Evolutionary conservation across 2,888 invertebrate genomes (phyloP), one percentile per base, ranked within the genome.

Genomic region (Chaetogeoica ovagalla): DNA sequence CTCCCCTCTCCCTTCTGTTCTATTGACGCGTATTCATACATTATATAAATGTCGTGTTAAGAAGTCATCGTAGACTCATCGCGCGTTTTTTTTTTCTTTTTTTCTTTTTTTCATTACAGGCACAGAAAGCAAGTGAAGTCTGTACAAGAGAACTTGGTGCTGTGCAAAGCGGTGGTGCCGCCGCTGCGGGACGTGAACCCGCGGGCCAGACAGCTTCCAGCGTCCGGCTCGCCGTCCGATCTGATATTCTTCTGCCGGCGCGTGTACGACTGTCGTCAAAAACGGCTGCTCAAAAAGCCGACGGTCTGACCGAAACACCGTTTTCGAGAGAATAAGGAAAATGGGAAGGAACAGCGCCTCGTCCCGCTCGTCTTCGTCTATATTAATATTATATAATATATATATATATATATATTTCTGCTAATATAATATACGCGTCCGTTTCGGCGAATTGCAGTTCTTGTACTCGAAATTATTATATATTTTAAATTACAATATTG

Each of bases 171-270:
- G 43, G 91, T 94, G 85, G 94, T 95, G 84, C 94, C 95, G 68
- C 87, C 88, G 48, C 91, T 94, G 85, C 94, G 95, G 84, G 95
- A 95, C 65, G 87, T 88, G 82, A 79, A 79, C 63, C 86, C 89
- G 84, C 90, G 90, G 66, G 89, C 91, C 57, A 63, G 79, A n/a
- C 79, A 79, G 57, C 43, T 79, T 63, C 79, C 90, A 93, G 84
- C 89, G 91, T 87, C 86, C 92, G 87, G 87, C 91, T 87, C 91
- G 84, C 88, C 90, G 82, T 90, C 92, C 72, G 97, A 97, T 85
- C 91, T 95, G 87, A 94, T 98, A 65, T 94, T 97, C 86, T 95
- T 97, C 89, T 97, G 97, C 87, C 92, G 96, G 71, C 92, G 94
- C 84, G 94, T 97, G 82, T 98, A 97, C 88, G 97, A 98, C 88